Conservation (phyloP, 2,888 invertebrate genomes). For the Scrobipalpa costella region DNA sequence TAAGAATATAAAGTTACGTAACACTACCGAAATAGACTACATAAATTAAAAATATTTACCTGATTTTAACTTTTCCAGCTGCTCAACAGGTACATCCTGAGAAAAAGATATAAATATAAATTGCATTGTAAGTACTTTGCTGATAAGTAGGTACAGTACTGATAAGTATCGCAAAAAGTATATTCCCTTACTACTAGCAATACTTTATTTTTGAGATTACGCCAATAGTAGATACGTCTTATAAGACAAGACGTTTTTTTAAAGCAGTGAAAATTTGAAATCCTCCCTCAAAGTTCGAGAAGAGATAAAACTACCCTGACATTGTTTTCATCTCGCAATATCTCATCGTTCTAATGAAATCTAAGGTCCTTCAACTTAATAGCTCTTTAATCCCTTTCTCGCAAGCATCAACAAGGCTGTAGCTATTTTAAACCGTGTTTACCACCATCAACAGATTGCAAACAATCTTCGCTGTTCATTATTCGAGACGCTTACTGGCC, state of each 20-base stretch:
- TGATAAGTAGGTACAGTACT: neutral
- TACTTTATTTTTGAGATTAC: too few species aligned
- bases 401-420: conserved; percentile 12
- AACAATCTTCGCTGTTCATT: neutral
- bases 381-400: neutral
- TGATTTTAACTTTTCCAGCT: conserved; percentile 69
- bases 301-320: too few species aligned
- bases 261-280: too few species aligned
- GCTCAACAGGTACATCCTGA: conserved; percentile 71
- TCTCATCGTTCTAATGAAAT: too few species aligned
- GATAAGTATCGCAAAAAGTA: too few species aligned
- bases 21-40: too few species aligned
- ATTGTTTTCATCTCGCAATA: too few species aligned
- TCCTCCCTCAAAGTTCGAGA: too few species aligned
- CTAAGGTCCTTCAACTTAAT: neutral
- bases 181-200: too few species aligned
- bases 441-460: conserved; percentile 15
- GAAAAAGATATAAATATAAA: conserved; percentile 43
- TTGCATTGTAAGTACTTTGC: neutral
- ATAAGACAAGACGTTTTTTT: too few species aligned
- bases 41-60: conserved; percentile 49
- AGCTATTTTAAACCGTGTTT: conserved; percentile 4
- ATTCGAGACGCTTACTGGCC: conserved; percentile 7
- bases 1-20: too few species aligned
- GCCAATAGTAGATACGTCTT: too few species aligned